phyloP scores from a whole-genome alignment of 2,888 invertebrate species.

The Noctua fimbriata region DNA sequence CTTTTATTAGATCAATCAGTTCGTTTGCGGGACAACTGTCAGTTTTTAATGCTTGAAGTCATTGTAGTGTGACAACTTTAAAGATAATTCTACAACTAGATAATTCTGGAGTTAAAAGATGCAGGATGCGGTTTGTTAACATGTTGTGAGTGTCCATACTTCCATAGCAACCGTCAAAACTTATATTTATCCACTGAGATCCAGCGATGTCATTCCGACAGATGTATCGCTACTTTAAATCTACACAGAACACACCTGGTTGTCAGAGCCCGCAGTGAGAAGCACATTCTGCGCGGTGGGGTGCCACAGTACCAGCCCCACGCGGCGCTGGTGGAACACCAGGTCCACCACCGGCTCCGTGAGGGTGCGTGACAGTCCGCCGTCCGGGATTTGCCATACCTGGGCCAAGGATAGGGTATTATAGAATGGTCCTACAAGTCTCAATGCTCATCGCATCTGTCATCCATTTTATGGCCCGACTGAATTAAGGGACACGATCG shows the following conservation, averaged over 20 bases:
- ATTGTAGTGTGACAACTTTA: not conserved
- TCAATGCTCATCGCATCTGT: too few relatives aligned
- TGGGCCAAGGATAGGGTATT: constrained; percentile 60
- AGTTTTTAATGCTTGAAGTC: too few relatives aligned
- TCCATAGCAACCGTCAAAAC: not conserved
- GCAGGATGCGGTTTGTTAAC: not conserved
- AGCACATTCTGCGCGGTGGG: constrained; percentile 98
- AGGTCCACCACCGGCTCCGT: constrained; percentile 98
- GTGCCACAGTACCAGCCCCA: constrained; percentile 98
- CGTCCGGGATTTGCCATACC: constrained; percentile 98
- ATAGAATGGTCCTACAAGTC: not conserved
- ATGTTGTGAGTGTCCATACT: not conserved
- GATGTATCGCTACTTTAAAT: not conserved
- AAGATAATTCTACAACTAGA: not conserved
- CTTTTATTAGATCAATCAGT: not conserved
- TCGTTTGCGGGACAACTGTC: not conserved
- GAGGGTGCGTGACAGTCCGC: constrained; percentile 96
- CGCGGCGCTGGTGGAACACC: constrained; percentile 97
- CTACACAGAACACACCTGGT: constrained; percentile 91
- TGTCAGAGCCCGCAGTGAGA: constrained; percentile 97
- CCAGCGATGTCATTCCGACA: not conserved
- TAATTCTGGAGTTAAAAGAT: not conserved
- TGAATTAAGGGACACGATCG: not conserved
- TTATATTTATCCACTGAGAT: not conserved
- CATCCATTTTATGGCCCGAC: too few relatives aligned